Conservation (phyloP, 2,888 invertebrate genomes). For the Melanostoma mellinum region DNA sequence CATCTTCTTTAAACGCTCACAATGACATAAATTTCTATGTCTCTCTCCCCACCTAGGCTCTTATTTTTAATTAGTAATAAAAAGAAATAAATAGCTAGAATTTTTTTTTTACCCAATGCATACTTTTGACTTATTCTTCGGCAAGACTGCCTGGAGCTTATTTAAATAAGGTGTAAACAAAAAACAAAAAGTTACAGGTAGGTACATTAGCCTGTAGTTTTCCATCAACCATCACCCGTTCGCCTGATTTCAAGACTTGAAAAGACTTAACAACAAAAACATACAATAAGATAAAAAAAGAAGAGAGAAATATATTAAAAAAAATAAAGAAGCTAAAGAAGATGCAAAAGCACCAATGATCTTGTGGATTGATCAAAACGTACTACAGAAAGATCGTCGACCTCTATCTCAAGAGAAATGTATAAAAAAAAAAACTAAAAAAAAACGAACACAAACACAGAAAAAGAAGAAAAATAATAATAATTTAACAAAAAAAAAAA, state of each 20-base stretch:
- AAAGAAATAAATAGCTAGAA: no score
- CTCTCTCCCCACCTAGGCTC: no score
- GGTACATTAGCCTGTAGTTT: conserved; percentile 27
- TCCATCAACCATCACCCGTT: conserved; percentile 26
- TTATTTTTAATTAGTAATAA: no score
- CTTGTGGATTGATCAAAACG: conserved; percentile 56
- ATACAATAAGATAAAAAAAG: conserved; percentile 10
- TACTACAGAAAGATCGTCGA: conserved; percentile 63
- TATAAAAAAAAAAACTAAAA: conserved; percentile 25
- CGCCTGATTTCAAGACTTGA: conserved; percentile 4
- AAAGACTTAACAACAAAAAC: background rate
- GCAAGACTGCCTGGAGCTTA: background rate
- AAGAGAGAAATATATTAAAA: conserved; percentile 32
- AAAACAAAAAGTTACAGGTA: background rate
- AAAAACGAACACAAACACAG: conserved; percentile 8
- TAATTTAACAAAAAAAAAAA: conserved; percentile 10
- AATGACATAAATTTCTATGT: no score
- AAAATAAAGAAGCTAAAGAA: conserved; percentile 55
- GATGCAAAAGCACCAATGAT: conserved; percentile 59
- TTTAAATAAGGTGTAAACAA: background rate
- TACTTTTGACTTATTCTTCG: background rate
- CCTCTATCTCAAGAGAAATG: conserved; percentile 61
- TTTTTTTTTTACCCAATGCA: background rate
- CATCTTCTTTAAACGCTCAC: no score
- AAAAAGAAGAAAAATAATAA: conserved; percentile 49